Evolutionary conservation across 1,140 invertebrate species (phyloP).

Genomic region (Drepana arcuata): DNA sequence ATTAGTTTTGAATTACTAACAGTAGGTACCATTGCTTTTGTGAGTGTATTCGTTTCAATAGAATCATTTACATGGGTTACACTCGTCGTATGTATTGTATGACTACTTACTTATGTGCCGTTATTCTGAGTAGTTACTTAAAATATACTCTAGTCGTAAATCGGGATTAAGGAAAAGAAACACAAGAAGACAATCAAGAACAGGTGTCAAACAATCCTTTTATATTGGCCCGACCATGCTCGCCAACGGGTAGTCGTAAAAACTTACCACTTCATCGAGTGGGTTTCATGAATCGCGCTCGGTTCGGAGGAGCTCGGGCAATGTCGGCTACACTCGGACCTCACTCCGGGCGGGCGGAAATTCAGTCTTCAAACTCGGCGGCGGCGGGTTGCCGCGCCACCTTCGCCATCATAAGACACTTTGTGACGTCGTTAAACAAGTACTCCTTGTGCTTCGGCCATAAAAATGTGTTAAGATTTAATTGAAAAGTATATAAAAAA

Average conservation of each 20-base stretch:
- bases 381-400: slow-evolving; percentile 24
- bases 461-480: slow-evolving; percentile 19
- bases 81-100: no score
- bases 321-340: slow-evolving; percentile 28
- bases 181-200: slow-evolving; percentile 24
- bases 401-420: slow-evolving; percentile 11
- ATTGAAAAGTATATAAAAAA: slow-evolving; percentile 15
- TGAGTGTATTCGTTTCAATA: no score
- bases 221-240: slow-evolving; percentile 42
- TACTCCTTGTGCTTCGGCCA: slow-evolving; percentile 24
- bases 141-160: no score
- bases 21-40: no score
- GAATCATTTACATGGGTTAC: no score
- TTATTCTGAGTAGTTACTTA: no score
- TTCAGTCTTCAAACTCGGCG: slow-evolving; percentile 34
- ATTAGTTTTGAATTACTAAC: no score
- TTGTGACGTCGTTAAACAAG: slow-evolving; percentile 40
- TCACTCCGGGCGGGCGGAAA: slow-evolving; percentile 33
- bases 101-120: no score
- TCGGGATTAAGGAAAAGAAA: no score
- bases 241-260: slow-evolving; percentile 56
- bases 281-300: slow-evolving; percentile 46
- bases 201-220: slow-evolving; percentile 49
- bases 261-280: slow-evolving; percentile 69
- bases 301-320: slow-evolving; percentile 29